A percentile compares a stretch with the other conserved stretches of the same genome.
Evolutionary conservation across 1,140 invertebrate genomes (phyloP).

Genomic region (Vollenhovia emeryi): DNA sequence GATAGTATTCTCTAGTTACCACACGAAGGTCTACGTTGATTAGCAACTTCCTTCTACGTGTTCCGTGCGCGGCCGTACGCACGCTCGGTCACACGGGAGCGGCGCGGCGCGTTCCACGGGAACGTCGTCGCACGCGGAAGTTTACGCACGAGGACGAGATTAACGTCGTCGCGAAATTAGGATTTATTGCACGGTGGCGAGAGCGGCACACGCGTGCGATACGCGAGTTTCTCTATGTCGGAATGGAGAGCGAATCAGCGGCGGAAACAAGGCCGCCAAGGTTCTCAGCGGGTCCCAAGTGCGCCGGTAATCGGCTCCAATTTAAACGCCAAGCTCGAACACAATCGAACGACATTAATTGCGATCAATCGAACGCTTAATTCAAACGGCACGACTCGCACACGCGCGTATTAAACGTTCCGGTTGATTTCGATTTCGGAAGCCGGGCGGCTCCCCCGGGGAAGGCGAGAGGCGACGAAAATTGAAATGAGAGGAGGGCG

Average conservation of each 20-base stretch:
- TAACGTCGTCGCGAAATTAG: constrained; percentile 36
- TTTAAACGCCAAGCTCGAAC: neutral
- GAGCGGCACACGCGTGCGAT: neutral
- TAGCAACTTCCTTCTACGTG: constrained; percentile 74
- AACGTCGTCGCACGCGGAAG: constrained; percentile 69
- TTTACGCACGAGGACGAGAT: constrained; percentile 63
- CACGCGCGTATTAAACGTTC: neutral
- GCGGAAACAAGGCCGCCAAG: constrained; percentile 18
- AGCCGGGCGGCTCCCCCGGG: too few species aligned
- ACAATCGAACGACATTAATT: constrained; percentile 1
- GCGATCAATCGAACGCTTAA: neutral
- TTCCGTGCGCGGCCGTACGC: constrained; percentile 54
- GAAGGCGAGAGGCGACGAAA: neutral
- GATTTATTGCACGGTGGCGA: constrained; percentile 40
- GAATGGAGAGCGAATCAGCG: neutral
- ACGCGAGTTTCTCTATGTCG: neutral
- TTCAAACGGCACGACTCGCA: neutral
- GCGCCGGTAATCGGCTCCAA: neutral
- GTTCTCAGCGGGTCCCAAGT: neutral
- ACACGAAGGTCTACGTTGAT: constrained; percentile 74
- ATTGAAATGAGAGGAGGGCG: neutral
- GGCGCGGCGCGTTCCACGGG: constrained; percentile 56
- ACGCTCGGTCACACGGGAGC: constrained; percentile 51
- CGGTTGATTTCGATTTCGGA: neutral
- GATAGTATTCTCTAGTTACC: constrained; percentile 58